Evolutionary conservation across 2,888 invertebrate species (phyloP), one percentile per base, ranked within the genome.

Genomic region (Dorcus hopei): DNA sequence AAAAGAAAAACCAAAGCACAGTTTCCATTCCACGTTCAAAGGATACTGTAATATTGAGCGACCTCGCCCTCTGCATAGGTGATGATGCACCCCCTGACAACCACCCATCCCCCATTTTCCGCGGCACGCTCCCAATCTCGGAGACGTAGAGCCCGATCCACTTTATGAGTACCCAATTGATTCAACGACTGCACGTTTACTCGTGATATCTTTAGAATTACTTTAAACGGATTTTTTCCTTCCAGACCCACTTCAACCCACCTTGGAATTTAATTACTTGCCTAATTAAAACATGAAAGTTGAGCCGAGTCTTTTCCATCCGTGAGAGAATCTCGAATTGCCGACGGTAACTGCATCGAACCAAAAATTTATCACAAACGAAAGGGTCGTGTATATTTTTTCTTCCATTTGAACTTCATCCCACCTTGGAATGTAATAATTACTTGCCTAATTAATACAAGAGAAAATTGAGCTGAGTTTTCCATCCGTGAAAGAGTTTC

Each of bases 31-130:
- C 11, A 42, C 11, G 45, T 45, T 14, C 45, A 45, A 45, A 19
- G 45, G 45, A 4, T 45, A 9, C 9, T 45, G 45, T 19, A 45
- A 9, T 67, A 67, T 67, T 62, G 67, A 67, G 62, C 67, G 67
- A 64, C 67, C 67, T 67, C 67, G 65, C 67, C 67, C 67, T 65
- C 62, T 49, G 64, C 60, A 59, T 45, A 59, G 65, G 59, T 58
- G 61, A 52, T 33, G 43, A 52, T 57, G 49, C 50, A 38, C 57
- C 51, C 61, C 49, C 57, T 53, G 52, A 58, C 54, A 56, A 50
- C 61, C 52, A 57, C 58, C 61, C 55, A 57, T 23, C 49, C 54
- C 56, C 47, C 65, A 61, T 63, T 63, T 63, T 61, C 59, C 64
- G 23, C 45, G 45, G 45, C 45, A 11, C 45, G 45, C 16, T 19